Evolutionary conservation across 2,113 vertebrate genomes (phyloP), one percentile per base, ranked within the genome.

Genomic region (Cranoglanis bouderius): DNA sequence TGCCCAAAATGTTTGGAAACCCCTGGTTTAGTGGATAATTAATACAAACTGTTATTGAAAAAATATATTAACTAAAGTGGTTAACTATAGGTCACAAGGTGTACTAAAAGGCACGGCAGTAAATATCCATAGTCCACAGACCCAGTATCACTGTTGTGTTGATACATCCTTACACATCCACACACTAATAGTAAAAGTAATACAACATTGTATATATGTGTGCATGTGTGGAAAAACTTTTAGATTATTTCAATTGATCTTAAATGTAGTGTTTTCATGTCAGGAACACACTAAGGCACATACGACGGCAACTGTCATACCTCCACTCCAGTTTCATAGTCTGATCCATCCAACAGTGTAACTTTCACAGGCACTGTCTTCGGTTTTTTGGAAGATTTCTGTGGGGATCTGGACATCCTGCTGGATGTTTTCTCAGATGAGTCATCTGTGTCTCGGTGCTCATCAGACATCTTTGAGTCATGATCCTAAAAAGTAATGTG

Each of bases 351-450:
- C 0, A 99, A 97, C 67, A 99, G 95, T 29, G 94, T 97, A 91
- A 99, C 96, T 93, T 97, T 98, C 94, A 98, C 97, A 43, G 97
- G 93, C 61, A 97, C 94, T 8, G 97, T 98, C 95, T 99, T 99
- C 87, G 96, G 95, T 88, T 98, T 96, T 93, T 98, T 99, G 94
- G 91, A 95, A 75, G 92, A 95, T 95, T 98, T 99, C 95, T 99
- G 97, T 19, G 98, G 98, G 0, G 98, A 99, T 91, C 97, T 98
- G 93, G 98, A 98, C 91, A 97, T 96, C 95, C 97, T 99, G 94
- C 97, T 99, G 87, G 98, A 98, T 0, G 98, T 99, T 95, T 97
- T 98, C 92, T 99, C 98, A 0, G 97, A 98, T 74, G 97, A 96
- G 89, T 97, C 97, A 0, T 99, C 98, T 0, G 96, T 94, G 85